Evolutionary conservation across 2,888 invertebrate species (phyloP), one percentile per base, ranked within the genome.

Genomic region (Masnerella sp.): DNA sequence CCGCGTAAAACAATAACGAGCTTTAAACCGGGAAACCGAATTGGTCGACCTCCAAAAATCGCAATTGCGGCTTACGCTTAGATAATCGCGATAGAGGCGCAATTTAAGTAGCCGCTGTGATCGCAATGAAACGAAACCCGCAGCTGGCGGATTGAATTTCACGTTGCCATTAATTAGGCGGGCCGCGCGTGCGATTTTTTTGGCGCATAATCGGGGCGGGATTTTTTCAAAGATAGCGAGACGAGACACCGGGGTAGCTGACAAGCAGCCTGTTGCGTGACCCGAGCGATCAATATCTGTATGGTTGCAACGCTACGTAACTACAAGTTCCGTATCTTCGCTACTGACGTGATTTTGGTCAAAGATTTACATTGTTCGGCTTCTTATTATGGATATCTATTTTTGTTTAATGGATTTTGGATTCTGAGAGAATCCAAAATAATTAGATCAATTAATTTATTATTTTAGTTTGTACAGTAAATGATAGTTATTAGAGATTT

Each of bases 241-340:
- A 40, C 47, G 62, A 71, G 64, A 47, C 64, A 59, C 45, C 36
- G 61, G 52, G 54, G 42, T 68, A 67, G 38, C 80, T 80, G 81
- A 81, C 74, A 69, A 70, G 83, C 83, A 82, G 84, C 84, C 84
- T 84, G 84, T 84, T 84, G 84, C 84, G 83, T 84, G 83, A 84
- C 83, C 81, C 62, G 69, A 34, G 73, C 84, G 84, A 84, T 84
- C 84, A 84, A 84, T 84, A 84, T 84, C 82, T 81, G 78, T 76
- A 76, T 78, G 77, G 78, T 79, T 80, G 81, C 79, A 81, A 81
- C 77, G 61, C 62, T 61, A 58, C 65, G 71, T 68, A 58, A 58
- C 65, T 65, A 49, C 42, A 52, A 65, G 68, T 75, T 74, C 77
- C 77, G 74, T 78, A 73, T 76, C 77, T 77, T 72, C 68, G 56